Evolutionary conservation across 2,888 invertebrate species (phyloP).

Genomic region (Dasypogon diadema): DNA sequence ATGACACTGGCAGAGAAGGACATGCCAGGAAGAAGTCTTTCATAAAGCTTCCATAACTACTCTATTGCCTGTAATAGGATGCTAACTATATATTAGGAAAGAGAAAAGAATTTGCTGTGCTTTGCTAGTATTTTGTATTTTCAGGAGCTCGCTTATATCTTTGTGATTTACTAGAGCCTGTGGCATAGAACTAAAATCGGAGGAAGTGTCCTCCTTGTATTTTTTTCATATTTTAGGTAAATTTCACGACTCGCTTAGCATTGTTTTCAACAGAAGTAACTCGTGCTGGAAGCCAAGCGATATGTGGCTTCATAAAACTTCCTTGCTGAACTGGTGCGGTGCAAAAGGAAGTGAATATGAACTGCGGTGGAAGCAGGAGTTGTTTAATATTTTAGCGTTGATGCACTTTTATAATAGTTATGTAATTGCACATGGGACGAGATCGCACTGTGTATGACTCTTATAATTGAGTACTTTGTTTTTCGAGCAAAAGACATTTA

Average conservation of each 20-base stretch:
- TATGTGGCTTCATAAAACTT: slow-evolving; percentile 29
- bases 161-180: slow-evolving; percentile 17
- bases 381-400: slow-evolving; percentile 28
- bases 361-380: slow-evolving; percentile 8
- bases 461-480: slow-evolving; percentile 17
- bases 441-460: background rate
- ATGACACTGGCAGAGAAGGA: background rate
- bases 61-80: slow-evolving; percentile 33
- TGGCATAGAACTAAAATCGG: slow-evolving; percentile 14
- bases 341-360: slow-evolving; percentile 27
- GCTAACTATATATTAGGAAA: background rate
- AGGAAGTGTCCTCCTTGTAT: slow-evolving; percentile 29
- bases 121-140: background rate
- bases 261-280: slow-evolving; percentile 7
- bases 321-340: background rate
- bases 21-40: slow-evolving; percentile 10
- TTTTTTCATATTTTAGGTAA: slow-evolving; percentile 41
- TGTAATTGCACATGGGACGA: slow-evolving; percentile 18
- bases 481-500: slow-evolving; percentile 11
- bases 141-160: slow-evolving; percentile 1
- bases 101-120: background rate
- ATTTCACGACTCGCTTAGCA: slow-evolving; percentile 22
- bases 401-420: slow-evolving; percentile 5
- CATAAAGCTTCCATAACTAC: slow-evolving; percentile 41
- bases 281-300: slow-evolving; percentile 11